Evolutionary conservation across 2,113 vertebrate species (phyloP).

Genomic region (Myocastor coypus): DNA sequence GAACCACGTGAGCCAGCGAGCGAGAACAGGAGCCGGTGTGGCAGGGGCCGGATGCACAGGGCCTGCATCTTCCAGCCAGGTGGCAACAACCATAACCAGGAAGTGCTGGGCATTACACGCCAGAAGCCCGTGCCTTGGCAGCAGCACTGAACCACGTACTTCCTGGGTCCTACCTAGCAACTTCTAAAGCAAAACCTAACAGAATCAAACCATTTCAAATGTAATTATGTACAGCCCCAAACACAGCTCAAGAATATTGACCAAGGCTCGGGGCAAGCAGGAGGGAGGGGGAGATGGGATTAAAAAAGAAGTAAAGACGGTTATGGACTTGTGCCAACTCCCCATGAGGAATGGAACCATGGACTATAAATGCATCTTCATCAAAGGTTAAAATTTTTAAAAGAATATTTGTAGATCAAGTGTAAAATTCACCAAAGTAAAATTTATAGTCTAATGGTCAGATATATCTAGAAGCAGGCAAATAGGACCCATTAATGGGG

Average conservation of each 20-base stretch:
- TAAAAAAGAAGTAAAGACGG: no score
- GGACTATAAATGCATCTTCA: background rate
- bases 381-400: background rate
- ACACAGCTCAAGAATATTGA: conserved; percentile 10
- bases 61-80: background rate
- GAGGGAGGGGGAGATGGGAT: no score
- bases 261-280: background rate
- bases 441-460: conserved; percentile 2
- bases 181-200: background rate
- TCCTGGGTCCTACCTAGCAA: background rate
- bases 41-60: no score
- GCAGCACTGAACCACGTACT: background rate
- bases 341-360: no score
- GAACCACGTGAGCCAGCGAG: background rate
- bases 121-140: background rate
- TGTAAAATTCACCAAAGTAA: background rate
- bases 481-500: background rate
- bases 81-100: background rate
- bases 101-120: background rate
- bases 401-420: background rate
- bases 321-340: no score
- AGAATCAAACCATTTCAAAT: background rate
- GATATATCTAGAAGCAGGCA: conserved; percentile 4
- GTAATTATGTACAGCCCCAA: background rate
- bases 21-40: background rate